A percentile compares a stretch with the other conserved stretches of the same genome.
phyloP scores from a whole-genome alignment of 2,113 vertebrate species.

The Hippoglossus stenolepis region DNA sequence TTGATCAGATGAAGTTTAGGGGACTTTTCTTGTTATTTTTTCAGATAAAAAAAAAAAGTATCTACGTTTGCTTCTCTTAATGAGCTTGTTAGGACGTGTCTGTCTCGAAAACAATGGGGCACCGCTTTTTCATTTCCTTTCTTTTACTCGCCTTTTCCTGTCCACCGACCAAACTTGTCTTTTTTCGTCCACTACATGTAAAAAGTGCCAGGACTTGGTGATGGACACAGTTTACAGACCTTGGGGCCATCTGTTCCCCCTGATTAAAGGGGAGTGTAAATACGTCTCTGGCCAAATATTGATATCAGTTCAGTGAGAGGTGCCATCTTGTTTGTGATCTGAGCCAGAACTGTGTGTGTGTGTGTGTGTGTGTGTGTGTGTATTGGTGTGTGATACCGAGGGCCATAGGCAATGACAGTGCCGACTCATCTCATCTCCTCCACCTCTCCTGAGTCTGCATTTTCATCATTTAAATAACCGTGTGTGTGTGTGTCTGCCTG shows the following conservation, averaged over 20 bases:
- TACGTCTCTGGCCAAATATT: slow-evolving; percentile 71
- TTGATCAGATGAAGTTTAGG: slow-evolving; percentile 23
- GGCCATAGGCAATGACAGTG: slow-evolving; percentile 31
- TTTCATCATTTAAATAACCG: slow-evolving; percentile 52
- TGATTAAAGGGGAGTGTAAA: slow-evolving; percentile 77
- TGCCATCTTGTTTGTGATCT: slow-evolving; percentile 63
- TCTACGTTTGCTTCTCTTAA: slow-evolving; percentile 20
- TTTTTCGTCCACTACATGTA: slow-evolving; percentile 17
- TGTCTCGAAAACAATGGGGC: slow-evolving; percentile 25
- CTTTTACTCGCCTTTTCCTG: slow-evolving; percentile 1
- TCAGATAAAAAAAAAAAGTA: neutral
- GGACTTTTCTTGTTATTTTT: slow-evolving; percentile 33
- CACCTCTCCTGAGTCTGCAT: slow-evolving; percentile 47
- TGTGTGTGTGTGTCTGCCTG: slow-evolving; percentile 25
- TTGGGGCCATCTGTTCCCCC: slow-evolving; percentile 69
- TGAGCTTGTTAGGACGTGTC: slow-evolving; percentile 33
- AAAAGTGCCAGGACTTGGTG: slow-evolving; percentile 49
- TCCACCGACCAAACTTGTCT: neutral
- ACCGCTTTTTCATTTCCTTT: neutral
- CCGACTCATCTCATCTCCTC: slow-evolving; percentile 50
- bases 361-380: neutral
- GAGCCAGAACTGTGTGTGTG: slow-evolving; percentile 51
- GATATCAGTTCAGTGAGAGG: slow-evolving; percentile 68
- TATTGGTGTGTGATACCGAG: slow-evolving; percentile 28
- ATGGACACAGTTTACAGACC: slow-evolving; percentile 71